phyloP scores from a whole-genome alignment of 2,797 vertebrate genomes.

The Naso thynnoides region DNA sequence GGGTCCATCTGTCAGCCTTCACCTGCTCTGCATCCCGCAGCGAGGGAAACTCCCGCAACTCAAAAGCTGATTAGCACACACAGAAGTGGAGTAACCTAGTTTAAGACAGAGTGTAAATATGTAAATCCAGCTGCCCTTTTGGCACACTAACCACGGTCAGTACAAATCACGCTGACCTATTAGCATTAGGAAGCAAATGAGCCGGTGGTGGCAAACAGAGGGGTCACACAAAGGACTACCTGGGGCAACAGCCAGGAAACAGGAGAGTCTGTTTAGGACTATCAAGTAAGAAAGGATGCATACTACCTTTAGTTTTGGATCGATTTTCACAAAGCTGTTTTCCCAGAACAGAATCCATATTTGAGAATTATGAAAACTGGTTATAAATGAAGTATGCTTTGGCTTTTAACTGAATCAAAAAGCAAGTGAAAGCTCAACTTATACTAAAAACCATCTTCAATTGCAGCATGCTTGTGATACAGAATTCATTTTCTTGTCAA shows the following conservation, averaged over 20 bases:
- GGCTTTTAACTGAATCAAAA: too few species aligned
- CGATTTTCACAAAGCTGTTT: slow-evolving; percentile 7
- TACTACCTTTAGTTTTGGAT: slow-evolving; percentile 16
- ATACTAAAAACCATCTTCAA: too few species aligned
- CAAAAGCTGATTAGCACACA: slow-evolving; percentile 39
- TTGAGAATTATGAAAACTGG: too few species aligned
- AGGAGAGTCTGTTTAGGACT: slow-evolving; percentile 19
- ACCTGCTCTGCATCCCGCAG: slow-evolving; percentile 47
- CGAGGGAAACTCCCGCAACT: slow-evolving; percentile 27
- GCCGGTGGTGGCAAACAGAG: slow-evolving; percentile 17
- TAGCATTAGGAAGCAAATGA: slow-evolving; percentile 49
- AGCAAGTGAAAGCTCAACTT: too few species aligned
- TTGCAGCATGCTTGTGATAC: too few species aligned
- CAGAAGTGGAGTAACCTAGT: slow-evolving; percentile 17
- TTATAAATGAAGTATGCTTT: too few species aligned
- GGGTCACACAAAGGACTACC: slow-evolving; percentile 40
- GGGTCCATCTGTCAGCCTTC: slow-evolving; percentile 37
- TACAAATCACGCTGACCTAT: slow-evolving; percentile 54
- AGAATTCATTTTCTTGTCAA: too few species aligned
- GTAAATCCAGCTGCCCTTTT: slow-evolving; percentile 49
- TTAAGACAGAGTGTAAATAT: slow-evolving; percentile 42
- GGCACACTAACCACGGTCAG: slow-evolving; percentile 39
- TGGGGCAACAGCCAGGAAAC: slow-evolving; percentile 40
- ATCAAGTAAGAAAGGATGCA: background rate
- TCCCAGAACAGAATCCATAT: background rate